Evolutionary conservation across 2,888 invertebrate genomes (phyloP), one percentile per base, ranked within the genome.

Genomic region (Gasteruption jaculator): DNA sequence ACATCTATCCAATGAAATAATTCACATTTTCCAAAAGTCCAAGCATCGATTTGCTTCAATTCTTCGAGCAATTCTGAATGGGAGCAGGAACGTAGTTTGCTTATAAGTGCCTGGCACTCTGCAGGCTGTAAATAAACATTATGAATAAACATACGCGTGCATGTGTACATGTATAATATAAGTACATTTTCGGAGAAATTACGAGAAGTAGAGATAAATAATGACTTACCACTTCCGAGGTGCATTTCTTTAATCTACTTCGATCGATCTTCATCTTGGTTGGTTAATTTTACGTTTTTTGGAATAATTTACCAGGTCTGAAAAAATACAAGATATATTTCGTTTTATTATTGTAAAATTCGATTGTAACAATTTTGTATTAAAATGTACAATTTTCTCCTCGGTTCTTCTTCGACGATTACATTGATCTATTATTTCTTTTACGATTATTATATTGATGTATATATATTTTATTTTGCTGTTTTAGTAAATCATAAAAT

Each of bases 1-100:
- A 89, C 82, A 71, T 87, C 86, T 48, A 87, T 85, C 90, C 90
- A 91, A 68, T 90, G 87, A 60, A 85, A 85, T 12, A 91, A 71
- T 70, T 91, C 90, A 69, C 88, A 90, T 76, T 90, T 90, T 38
- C 88, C 89, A 71, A 83, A 89, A 19, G 85, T 85, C 88, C 89
- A 90, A 27, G 84, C 81, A 56, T 84, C 85, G 49, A 90, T 81
- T 52, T 80, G 80, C 46, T 81, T 79, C 41, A 90, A 71, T 66
- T 85, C 84, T 33, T 77, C 75, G 3, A 83, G 70, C 44, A 90
- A 73, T 60, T 83, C 82, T 41, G 78, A 73, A 30, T 79, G 77
- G 32, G 80, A 80, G 60, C 82, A 83, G 49, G 76, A 76, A 55
- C 82, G 81, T 35, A 89, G 71, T 58, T 81, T 80, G 58, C 83